Conservation (phyloP, 2,888 invertebrate species). For the Lasioglossum villosulum region DNA sequence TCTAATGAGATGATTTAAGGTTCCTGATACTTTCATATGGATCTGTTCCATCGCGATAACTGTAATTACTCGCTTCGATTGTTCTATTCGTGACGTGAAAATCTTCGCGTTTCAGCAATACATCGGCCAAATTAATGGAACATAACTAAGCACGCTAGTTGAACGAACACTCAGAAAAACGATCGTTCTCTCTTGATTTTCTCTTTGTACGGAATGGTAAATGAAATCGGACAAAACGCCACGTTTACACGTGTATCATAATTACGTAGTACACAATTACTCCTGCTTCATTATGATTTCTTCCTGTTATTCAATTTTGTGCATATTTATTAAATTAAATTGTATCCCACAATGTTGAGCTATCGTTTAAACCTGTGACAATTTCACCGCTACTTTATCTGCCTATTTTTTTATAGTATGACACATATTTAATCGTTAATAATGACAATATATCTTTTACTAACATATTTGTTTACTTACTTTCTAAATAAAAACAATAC, state of each 20-base stretch:
- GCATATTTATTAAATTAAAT: neutral
- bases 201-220: slow-evolving; percentile 4
- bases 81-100: slow-evolving; percentile 52
- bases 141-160: slow-evolving; percentile 47
- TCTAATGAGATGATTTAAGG: slow-evolving; percentile 42
- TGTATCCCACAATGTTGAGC: neutral
- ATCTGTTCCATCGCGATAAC: slow-evolving; percentile 38
- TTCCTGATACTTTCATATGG: slow-evolving; percentile 41
- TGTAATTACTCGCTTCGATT: slow-evolving; percentile 59
- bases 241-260: neutral
- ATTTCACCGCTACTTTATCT: no score
- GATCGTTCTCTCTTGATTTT: slow-evolving; percentile 52
- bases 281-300: neutral
- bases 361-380: neutral
- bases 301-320: neutral
- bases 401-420: neutral
- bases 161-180: slow-evolving; percentile 18
- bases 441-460: no score
- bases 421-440: no score
- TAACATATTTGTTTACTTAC: no score
- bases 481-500: no score
- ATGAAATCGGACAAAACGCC: slow-evolving; percentile 1
- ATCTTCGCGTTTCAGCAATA: slow-evolving; percentile 44
- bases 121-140: slow-evolving; percentile 58
- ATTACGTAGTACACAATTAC: neutral